Evolutionary conservation across 2,888 invertebrate genomes (phyloP).

Genomic region (Pasiphila rectangulata): DNA sequence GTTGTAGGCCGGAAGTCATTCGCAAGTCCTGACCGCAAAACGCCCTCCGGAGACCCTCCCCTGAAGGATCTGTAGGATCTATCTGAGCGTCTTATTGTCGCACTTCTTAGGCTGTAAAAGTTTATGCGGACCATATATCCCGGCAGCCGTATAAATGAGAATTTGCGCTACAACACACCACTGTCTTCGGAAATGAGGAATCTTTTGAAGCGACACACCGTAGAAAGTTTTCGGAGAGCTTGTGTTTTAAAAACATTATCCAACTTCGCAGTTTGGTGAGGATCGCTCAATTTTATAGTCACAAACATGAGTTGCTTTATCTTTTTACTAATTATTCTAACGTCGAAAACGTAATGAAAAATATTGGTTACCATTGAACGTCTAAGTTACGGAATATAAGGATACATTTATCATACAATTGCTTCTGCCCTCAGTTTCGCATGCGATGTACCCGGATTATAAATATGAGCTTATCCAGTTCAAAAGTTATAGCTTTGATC

Average conservation of each 20-base stretch:
- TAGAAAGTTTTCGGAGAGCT: background rate
- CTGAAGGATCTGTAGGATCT: constrained; percentile 23
- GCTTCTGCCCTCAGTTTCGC: too few species aligned
- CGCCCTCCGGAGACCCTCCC: constrained; percentile 52
- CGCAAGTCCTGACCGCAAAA: constrained; percentile 63
- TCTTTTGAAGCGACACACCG: background rate
- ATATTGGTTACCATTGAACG: too few species aligned
- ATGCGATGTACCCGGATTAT: too few species aligned
- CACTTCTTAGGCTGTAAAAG: constrained; percentile 22
- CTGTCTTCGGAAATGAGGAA: background rate
- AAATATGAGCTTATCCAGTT: too few species aligned
- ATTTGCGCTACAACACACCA: background rate
- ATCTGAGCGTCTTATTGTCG: constrained; percentile 22
- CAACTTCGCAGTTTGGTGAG: background rate
- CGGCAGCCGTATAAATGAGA: constrained; percentile 13
- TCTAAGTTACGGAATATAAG: too few species aligned
- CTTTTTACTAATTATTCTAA: too few species aligned
- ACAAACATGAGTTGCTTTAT: too few species aligned
- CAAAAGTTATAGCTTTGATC: too few species aligned
- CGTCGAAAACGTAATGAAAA: too few species aligned
- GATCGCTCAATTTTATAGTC: too few species aligned
- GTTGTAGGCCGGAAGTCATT: constrained; percentile 57
- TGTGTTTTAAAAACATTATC: background rate
- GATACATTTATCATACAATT: too few species aligned
- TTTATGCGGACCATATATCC: constrained; percentile 20